Base-by-base conservation (phyloP, 2,113 vertebrate species). In the Cynoglossus semilaevis region DNA sequence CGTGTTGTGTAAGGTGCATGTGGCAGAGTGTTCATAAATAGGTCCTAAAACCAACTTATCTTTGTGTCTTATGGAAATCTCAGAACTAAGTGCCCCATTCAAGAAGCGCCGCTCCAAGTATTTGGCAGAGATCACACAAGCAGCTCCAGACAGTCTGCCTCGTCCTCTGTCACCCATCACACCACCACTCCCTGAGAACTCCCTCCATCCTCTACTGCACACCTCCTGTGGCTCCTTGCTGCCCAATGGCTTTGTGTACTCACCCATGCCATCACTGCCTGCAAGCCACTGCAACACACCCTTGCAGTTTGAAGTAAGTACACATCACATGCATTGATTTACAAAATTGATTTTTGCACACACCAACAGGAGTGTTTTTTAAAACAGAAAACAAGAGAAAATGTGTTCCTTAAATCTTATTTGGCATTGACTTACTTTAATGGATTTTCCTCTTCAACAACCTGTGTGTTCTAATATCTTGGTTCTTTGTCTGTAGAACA, bases 241-340 rank as follows among this genome's bases (percentile, higher is more conserved):
- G 46, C 90, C 92, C 53, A 94, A 93, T 3, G 87, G 91, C 70
- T 19, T 93, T 42, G 66, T 85, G 68, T 97, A 93, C 88, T 98
- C 97, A 1, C 96, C 96, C 9, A 88, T 95, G 77, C 88, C 92
- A 55, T 96, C 95, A 2, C 92, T 94, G 78, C 91, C 95, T 70
- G 88, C 95, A 86, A 98, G 96, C 85, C 94, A 94, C 89, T 99
- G 96, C 90, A 98, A 98, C 93, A 98, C 95, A 58, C 96, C 96
- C 42, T 90, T 98, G 87, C 95, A 98, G 76, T 99, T 99, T 72
- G 96, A 99, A 92, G 96, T 98, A 91, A 74, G 75, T 7, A 1
- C 17, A 14, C 11, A 4, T 14, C 41, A 9, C 16, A 40, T 29
- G 8, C 42, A 57, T 29, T 2, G 22, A 29, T 29, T 29, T 6